phyloP scores from a whole-genome alignment of 2,888 invertebrate species.

The Pterobdella sp. region DNA sequence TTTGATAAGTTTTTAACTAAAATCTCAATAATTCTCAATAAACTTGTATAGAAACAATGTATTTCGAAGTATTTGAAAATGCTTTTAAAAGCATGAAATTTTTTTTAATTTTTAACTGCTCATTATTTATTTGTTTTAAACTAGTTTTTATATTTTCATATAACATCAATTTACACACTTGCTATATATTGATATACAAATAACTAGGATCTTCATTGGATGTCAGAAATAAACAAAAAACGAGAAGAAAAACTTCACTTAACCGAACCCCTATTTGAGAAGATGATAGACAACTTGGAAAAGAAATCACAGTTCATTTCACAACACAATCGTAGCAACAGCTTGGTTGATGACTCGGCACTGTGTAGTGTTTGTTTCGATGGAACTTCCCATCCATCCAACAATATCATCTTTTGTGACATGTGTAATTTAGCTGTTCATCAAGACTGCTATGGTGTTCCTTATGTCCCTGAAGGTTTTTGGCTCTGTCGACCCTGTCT shows the following conservation, averaged over 20 bases:
- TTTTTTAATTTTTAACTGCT: too few species aligned
- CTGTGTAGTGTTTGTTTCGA: slow-evolving; percentile 98
- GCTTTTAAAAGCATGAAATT: too few species aligned
- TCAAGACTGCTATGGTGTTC: slow-evolving; percentile 94
- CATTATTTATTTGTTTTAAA: too few species aligned
- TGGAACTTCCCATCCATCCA: slow-evolving; percentile 95
- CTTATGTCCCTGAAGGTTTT: slow-evolving; percentile 92
- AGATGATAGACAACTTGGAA: slow-evolving; percentile 92
- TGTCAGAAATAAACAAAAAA: not conserved
- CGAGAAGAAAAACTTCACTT: slow-evolving; percentile 49
- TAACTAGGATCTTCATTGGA: slow-evolving; percentile 15
- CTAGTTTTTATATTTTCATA: too few species aligned
- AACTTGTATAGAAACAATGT: too few species aligned
- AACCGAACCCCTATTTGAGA: slow-evolving; percentile 79
- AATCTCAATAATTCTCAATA: too few species aligned
- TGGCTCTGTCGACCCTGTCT: slow-evolving; percentile 93
- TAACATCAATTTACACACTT: not conserved
- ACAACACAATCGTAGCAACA: not conserved
- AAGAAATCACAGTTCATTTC: slow-evolving; percentile 66
- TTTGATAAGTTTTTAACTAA: too few species aligned
- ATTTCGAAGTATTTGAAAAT: too few species aligned
- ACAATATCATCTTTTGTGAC: slow-evolving; percentile 96
- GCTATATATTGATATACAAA: not conserved
- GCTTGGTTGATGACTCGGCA: slow-evolving; percentile 79
- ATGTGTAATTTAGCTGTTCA: slow-evolving; percentile 99